Conservation (phyloP, 2,888 invertebrate species). For the Leptinotarsa tumamoca region DNA sequence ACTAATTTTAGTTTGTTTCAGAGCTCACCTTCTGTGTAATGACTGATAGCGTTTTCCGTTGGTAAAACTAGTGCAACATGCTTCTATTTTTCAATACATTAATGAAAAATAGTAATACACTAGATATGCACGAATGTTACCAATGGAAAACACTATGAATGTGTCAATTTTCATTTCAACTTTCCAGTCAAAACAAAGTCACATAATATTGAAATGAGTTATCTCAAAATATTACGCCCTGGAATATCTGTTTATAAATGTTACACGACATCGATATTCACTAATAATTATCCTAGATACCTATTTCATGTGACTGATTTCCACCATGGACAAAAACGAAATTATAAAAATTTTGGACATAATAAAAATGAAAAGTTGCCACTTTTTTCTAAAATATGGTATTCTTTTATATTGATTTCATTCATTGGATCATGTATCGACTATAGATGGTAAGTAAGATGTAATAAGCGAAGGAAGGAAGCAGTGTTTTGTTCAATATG, state of each 20-base stretch:
- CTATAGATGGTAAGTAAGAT: slow-evolving; percentile 66
- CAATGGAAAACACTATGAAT: no score
- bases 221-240: slow-evolving; percentile 33
- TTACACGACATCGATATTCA: slow-evolving; percentile 28
- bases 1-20: no score
- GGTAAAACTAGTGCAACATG: no score
- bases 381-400: slow-evolving; percentile 65
- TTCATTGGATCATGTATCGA: slow-evolving; percentile 64
- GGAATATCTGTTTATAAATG: slow-evolving; percentile 30
- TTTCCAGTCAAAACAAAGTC: no score
- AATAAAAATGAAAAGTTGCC: slow-evolving; percentile 67
- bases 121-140: no score
- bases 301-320: slow-evolving; percentile 18
- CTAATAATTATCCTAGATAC: slow-evolving; percentile 25
- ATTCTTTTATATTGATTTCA: slow-evolving; percentile 61
- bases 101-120: no score
- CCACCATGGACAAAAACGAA: slow-evolving; percentile 56
- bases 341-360: slow-evolving; percentile 72
- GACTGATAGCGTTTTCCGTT: no score
- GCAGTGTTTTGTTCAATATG: neutral
- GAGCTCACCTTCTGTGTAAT: no score
- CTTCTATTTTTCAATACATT: no score
- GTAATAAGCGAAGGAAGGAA: neutral
- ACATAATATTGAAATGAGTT: slow-evolving; percentile 30
- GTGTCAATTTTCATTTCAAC: no score